Evolutionary conservation across 2,888 invertebrate species (phyloP), one percentile per base, ranked within the genome.

Genomic region (Megalurothrips usitatus): DNA sequence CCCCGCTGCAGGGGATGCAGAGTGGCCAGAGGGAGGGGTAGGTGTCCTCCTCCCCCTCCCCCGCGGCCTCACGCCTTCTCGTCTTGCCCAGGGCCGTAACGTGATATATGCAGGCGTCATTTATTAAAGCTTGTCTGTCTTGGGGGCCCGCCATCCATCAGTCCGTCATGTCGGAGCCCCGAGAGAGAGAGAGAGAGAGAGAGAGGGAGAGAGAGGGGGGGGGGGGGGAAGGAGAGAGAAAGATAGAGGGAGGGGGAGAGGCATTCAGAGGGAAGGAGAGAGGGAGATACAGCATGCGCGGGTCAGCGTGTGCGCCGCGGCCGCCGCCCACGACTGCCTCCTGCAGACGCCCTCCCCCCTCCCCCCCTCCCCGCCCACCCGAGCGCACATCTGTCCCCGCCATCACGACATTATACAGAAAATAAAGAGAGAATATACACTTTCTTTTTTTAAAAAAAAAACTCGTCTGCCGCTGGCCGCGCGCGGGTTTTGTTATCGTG

Each of bases 101-200:
- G 23, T 68, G 68, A 68, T 68, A 23, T 68, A 68, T 68, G 68
- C 68, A 68, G 68, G 68, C 68, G 68, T 68, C 68, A 68, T 68
- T 68, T 68, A 68, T 68, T 68, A 68, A 23, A 68, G 23, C 68
- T 68, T 68, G 68, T 68, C 68, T 68, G 68, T 52, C 52, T 52
- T 52, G 52, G 4, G 52, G 52, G 52, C 19, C 68, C 68, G 68
- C 68, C 68, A 68, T 68, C 68, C 68, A 23, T 68, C 68, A 68
- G 11, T 19, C n/a, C 68, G 68, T 68, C 68, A 23, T 11, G 68
- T n/a, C 23, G 23, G n/a, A n/a, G 63, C 52, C 14, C 14, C 52
- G 52, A 10, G 52, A 10, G 14, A n/a, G 23, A n/a, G 63, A 19
- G 63, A 3, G 58, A 17, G 58, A 4, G 52, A 8, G 2, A 8